Evolutionary conservation across 2,113 vertebrate genomes (phyloP), one percentile per base, ranked within the genome.

Genomic region (Scatophagus argus): DNA sequence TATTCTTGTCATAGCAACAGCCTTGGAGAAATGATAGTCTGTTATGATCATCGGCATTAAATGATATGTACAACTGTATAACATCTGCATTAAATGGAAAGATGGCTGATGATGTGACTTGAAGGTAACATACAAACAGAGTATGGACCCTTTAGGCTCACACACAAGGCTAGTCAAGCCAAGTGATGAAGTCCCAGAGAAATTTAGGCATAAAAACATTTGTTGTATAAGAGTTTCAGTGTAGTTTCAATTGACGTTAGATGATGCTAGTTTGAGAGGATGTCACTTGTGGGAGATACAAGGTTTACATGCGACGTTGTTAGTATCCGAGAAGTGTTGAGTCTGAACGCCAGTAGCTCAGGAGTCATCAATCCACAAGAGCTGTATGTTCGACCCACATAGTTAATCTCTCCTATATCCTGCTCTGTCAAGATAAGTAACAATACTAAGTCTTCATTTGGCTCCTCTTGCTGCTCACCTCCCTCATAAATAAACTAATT

Each of bases 401-500:
- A 82, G 77, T 91, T 91, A 91, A 94, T 92, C 83, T 85, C 81
- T 82, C 64, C 44, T 68, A 85, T 72, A 81, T 78, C 69, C 79
- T 64, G 74, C 79, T 88, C 73, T 90, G 89, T 89, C 92, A 81
- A 85, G 77, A 88, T 79, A 90, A 92, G 77, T 84, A 91, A 92
- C 85, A 88, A 87, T 85, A 64, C 76, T 79, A 90, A 90, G 86
- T 92, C 90, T 93, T 91, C 77, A 91, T 93, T 92, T 92, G 77
- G 52, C 61, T 88, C 69, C 79, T 82, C 60, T 86, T 75, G 79
- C 88, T 38, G 36, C 74, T 76, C 51, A 17, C 64, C 73, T 80
- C 67, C 71, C 81, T 92, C 90, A 92, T 93, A 92, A 92, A 95
- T 92, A 92, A 94, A 89, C 87, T 86, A 91, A 93, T 91, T 91